Evolutionary conservation across 1,140 invertebrate species (phyloP).

Genomic region (Aphaenogaster ashmeadi): DNA sequence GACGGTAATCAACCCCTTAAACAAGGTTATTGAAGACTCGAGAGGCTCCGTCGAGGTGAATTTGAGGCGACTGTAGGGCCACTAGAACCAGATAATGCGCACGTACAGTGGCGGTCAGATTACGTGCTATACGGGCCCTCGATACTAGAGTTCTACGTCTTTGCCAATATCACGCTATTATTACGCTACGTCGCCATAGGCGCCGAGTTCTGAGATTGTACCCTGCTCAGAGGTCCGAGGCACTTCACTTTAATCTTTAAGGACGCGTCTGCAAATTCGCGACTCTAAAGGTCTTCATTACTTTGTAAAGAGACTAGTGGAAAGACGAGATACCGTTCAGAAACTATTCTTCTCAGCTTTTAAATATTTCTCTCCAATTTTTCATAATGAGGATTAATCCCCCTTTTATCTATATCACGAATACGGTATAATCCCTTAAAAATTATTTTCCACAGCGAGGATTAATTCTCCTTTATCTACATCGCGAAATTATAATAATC

Average conservation of each 20-base stretch:
- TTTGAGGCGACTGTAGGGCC: conserved; percentile 59
- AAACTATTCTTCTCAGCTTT: conserved; percentile 3
- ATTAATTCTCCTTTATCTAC: neutral
- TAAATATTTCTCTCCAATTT: conserved; percentile 16
- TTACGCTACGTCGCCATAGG: conserved; percentile 52
- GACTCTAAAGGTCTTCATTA: neutral
- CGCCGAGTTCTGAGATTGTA: conserved; percentile 39
- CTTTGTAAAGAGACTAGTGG: conserved; percentile 4
- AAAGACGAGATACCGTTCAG: neutral
- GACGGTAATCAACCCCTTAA: conserved; percentile 62
- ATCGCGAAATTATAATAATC: neutral
- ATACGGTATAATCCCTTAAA: neutral
- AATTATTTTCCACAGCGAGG: neutral
- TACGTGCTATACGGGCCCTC: conserved; percentile 51
- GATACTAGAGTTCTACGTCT: conserved; percentile 64
- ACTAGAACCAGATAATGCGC: conserved; percentile 60
- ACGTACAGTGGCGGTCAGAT: conserved; percentile 53
- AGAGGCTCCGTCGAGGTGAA: conserved; percentile 57
- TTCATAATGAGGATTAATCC: conserved; percentile 5
- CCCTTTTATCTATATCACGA: neutral
- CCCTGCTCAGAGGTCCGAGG: neutral
- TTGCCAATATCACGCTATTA: conserved; percentile 63
- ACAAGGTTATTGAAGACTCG: conserved; percentile 64
- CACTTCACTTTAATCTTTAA: neutral
- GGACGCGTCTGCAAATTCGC: neutral